Conservation (phyloP, 2,113 vertebrate species). For the Formicarius rufipectus region DNA sequence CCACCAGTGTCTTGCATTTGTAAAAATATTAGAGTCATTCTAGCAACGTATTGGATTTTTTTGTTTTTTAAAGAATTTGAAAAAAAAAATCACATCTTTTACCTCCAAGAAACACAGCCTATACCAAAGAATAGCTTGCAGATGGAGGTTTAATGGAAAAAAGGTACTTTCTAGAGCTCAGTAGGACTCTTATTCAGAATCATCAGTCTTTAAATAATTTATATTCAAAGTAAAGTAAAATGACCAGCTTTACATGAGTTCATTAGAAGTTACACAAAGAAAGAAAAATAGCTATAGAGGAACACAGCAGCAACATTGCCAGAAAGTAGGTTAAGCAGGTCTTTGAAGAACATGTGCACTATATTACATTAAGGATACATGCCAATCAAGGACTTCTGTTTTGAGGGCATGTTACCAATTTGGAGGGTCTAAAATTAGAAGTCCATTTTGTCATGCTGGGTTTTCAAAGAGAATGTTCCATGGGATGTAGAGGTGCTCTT, state of each 20-base stretch:
- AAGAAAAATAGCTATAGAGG: slow-evolving; percentile 38
- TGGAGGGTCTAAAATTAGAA: neutral
- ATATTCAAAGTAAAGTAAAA: neutral
- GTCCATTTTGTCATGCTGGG: neutral
- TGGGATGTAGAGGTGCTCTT: neutral
- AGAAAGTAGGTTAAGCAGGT: slow-evolving; percentile 5
- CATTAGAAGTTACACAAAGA: slow-evolving; percentile 23
- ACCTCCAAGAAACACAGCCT: neutral
- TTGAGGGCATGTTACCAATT: neutral
- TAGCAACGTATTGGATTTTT: neutral
- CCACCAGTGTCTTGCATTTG: neutral
- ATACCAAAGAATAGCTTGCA: neutral
- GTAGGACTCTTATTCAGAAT: neutral
- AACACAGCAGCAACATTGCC: neutral
- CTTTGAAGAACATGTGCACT: slow-evolving; percentile 11
- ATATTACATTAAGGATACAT: neutral
- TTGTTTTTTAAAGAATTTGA: neutral
- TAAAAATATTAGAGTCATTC: neutral
- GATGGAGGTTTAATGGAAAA: neutral
- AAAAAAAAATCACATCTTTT: neutral
- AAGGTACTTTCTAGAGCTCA: neutral
- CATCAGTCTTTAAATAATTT: slow-evolving; percentile 25
- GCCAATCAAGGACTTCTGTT: neutral
- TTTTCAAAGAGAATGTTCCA: neutral
- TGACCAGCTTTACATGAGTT: neutral